Percentiles rank a stretch among this genome's conserved stretches.
These are phyloP conservation scores for Aporophyla lueneburgensis DNA, from an alignment of 2,888 invertebrate genomes.

Conservation along the genomic window DNA sequence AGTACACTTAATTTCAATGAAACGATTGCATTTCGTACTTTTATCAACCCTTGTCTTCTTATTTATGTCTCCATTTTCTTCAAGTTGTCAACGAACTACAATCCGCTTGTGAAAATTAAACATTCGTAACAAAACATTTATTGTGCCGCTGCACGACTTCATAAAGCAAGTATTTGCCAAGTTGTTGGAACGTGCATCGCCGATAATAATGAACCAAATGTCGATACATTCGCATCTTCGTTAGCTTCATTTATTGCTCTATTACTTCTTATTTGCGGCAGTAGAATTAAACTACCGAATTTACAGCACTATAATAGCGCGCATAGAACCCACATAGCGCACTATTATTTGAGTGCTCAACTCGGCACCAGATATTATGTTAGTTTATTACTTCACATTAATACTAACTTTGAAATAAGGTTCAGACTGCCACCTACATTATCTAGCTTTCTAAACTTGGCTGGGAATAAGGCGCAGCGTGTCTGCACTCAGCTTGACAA, in stretches of 20 bases:
- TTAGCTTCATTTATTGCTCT: slow-evolving; percentile 48
- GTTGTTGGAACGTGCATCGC: slow-evolving; percentile 50
- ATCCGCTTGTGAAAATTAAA: slow-evolving; percentile 34
- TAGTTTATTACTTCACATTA: slow-evolving; percentile 48
- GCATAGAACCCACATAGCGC: slow-evolving; percentile 30
- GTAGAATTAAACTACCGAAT: slow-evolving; percentile 50
- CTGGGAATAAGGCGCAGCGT: slow-evolving; percentile 56
- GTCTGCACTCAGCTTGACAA: slow-evolving; percentile 69
- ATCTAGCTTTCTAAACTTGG: slow-evolving; percentile 66
- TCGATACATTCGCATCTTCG: slow-evolving; percentile 56
- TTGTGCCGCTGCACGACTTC: slow-evolving; percentile 46
- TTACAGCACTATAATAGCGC: slow-evolving; percentile 30
- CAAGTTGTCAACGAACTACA: slow-evolving; percentile 28
- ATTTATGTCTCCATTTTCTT: background rate
- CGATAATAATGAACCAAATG: slow-evolving; percentile 56
- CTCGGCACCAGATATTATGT: slow-evolving; percentile 50
- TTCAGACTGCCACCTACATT: slow-evolving; percentile 45
- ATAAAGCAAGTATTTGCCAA: slow-evolving; percentile 52
- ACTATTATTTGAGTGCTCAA: slow-evolving; percentile 38
- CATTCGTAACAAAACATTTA: slow-evolving; percentile 54
- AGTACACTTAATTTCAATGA: background rate
- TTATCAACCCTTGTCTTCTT: background rate
- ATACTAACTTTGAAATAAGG: slow-evolving; percentile 50
- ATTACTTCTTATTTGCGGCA: slow-evolving; percentile 46
- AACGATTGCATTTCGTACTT: background rate